Percentiles rank a stretch among this genome's conserved stretches.
Conservation (phyloP, 2,888 invertebrate species). For the Drosophila kambysellisi region DNA sequence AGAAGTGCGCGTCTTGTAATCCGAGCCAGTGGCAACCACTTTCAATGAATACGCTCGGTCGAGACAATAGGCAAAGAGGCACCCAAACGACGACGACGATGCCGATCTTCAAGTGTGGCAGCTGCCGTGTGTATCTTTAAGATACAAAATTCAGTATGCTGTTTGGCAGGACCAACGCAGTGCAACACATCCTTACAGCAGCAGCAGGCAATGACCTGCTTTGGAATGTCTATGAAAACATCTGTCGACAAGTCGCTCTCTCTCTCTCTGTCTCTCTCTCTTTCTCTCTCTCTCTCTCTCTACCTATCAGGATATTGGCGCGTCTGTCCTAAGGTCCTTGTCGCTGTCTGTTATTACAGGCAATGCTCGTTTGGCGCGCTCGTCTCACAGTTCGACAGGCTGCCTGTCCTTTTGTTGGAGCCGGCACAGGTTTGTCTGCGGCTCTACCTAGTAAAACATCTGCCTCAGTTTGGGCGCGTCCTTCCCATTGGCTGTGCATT, state of each 20-base stretch:
- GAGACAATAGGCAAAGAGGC: slow-evolving; percentile 49
- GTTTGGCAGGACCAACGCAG: slow-evolving; percentile 67
- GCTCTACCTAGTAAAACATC: slow-evolving; percentile 60
- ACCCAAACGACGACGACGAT: slow-evolving; percentile 35
- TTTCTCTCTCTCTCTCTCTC: slow-evolving; percentile 1
- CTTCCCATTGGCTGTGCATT: slow-evolving; percentile 56
- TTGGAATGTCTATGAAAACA: slow-evolving; percentile 66
- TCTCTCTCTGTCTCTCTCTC: background rate
- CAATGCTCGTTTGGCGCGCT: slow-evolving; percentile 62
- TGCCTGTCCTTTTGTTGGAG: slow-evolving; percentile 48
- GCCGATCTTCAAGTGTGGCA: slow-evolving; percentile 68
- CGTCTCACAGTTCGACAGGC: slow-evolving; percentile 42
- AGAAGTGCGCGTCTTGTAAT: slow-evolving; percentile 62
- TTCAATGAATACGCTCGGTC: slow-evolving; percentile 47
- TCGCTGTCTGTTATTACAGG: slow-evolving; percentile 58
- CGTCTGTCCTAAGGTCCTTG: slow-evolving; percentile 36
- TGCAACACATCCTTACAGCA: slow-evolving; percentile 56
- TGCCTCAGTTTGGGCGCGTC: slow-evolving; percentile 55
- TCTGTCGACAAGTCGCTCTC: slow-evolving; percentile 46
- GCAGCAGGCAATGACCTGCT: slow-evolving; percentile 74
- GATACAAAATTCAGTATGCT: slow-evolving; percentile 64
- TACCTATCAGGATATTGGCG: slow-evolving; percentile 56
- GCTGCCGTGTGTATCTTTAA: slow-evolving; percentile 66
- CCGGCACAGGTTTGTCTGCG: slow-evolving; percentile 65
- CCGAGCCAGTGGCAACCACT: slow-evolving; percentile 66